Percentiles rank a stretch among this genome's conserved stretches.
These are phyloP conservation scores for Ctenopoma multispine DNA, from an alignment of 2,797 vertebrate genomes.

Conservation along the genomic window DNA sequence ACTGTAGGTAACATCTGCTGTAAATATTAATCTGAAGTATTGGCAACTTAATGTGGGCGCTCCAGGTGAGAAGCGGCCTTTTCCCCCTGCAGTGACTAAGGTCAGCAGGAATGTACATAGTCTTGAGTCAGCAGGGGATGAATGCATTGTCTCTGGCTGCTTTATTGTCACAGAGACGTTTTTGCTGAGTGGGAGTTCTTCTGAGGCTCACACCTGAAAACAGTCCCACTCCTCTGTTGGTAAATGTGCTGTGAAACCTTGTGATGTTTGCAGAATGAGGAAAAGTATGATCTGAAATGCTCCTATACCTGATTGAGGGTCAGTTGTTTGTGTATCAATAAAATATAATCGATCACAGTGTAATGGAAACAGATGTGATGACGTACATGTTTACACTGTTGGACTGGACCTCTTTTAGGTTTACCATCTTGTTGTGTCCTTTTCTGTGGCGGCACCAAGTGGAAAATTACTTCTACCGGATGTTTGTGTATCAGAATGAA, in stretches of 20 bases:
- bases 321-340: too few relatives aligned
- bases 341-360: too few relatives aligned
- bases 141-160: conserved; percentile 6
- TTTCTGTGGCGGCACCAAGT: too few relatives aligned
- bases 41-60: conserved; percentile 12
- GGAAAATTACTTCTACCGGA: too few relatives aligned
- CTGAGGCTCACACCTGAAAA: background rate
- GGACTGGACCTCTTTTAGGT: too few relatives aligned
- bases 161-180: conserved; percentile 14
- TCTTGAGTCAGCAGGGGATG: conserved; percentile 39
- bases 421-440: too few relatives aligned
- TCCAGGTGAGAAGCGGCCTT: background rate
- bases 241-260: background rate
- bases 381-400: too few relatives aligned
- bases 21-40: conserved; percentile 8
- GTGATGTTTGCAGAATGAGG: background rate
- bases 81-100: background rate
- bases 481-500: too few relatives aligned
- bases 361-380: too few relatives aligned
- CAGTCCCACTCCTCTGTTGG: background rate
- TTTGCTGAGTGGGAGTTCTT: conserved; percentile 27
- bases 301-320: too few relatives aligned
- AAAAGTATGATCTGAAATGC: background rate
- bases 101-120: conserved; percentile 1
- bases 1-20: background rate